Conservation (phyloP, 2,797 vertebrate species). For the Anniella stebbinsi region DNA sequence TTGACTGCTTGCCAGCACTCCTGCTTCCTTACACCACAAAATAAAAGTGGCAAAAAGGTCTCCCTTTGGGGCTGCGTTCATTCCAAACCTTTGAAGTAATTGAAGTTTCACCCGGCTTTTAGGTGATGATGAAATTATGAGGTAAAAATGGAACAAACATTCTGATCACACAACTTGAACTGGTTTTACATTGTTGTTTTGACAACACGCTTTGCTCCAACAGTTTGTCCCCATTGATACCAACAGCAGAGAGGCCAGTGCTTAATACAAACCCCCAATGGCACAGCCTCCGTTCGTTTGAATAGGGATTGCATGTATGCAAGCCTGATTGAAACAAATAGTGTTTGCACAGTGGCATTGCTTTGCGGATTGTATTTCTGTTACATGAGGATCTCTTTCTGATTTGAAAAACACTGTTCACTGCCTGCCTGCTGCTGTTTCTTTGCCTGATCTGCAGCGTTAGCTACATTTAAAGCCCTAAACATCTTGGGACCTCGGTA, state of each 20-base stretch:
- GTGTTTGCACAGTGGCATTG: background rate
- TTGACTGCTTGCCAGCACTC: constrained; percentile 25
- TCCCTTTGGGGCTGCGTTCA: background rate
- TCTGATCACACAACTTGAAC: constrained; percentile 25
- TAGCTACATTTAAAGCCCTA: background rate
- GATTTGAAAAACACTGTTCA: too few species aligned
- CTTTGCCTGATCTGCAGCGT: background rate
- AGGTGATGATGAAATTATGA: background rate
- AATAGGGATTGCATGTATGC: background rate
- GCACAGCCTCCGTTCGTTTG: background rate
- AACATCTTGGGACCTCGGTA: too few species aligned
- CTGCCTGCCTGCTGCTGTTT: background rate
- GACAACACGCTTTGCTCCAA: constrained; percentile 15
- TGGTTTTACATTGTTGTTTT: background rate
- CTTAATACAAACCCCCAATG: background rate
- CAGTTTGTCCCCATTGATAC: constrained; percentile 33
- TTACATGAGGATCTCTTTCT: background rate
- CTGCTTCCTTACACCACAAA: constrained; percentile 13
- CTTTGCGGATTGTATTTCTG: background rate
- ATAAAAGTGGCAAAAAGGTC: constrained; percentile 15
- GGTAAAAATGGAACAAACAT: constrained; percentile 38
- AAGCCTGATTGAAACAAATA: background rate
- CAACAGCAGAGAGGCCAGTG: constrained; percentile 30
- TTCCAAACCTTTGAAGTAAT: background rate
- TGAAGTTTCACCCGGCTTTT: constrained; percentile 26